These are phyloP conservation scores for Caenorhabditis briggsae DNA, from an alignment of 1,140 invertebrate genomes.

Conservation along the genomic window DNA sequence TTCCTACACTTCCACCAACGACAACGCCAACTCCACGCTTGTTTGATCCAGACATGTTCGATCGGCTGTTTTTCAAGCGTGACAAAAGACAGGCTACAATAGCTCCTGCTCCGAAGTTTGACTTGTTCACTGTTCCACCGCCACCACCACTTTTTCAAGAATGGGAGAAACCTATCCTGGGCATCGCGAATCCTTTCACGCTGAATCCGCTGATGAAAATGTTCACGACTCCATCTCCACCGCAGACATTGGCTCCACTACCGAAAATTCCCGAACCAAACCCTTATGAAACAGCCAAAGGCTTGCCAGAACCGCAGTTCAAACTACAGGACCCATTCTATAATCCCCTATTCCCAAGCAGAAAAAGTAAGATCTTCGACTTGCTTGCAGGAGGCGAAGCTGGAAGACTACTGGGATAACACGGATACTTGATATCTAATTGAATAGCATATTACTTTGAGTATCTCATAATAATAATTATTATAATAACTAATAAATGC, in stretches of 20 bases:
- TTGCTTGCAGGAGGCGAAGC: constrained; percentile 62
- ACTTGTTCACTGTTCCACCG: constrained; percentile 40
- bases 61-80: constrained; percentile 45
- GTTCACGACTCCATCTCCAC: constrained; percentile 59
- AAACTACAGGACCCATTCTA: constrained; percentile 68
- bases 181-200: constrained; percentile 63
- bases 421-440: not conserved
- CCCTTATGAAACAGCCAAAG: constrained; percentile 16
- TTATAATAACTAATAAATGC: not conserved
- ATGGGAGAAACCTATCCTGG: constrained; percentile 56
- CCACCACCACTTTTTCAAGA: constrained; percentile 39
- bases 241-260: constrained; percentile 8
- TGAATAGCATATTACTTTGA: not conserved
- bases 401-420: constrained; percentile 47
- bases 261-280: constrained; percentile 28
- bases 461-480: constrained; percentile 14
- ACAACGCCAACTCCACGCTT: constrained; percentile 27
- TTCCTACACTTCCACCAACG: constrained; percentile 29
- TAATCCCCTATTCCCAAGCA: constrained; percentile 64
- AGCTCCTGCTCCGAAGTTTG: not conserved
- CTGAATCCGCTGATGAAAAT: constrained; percentile 65
- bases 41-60: constrained; percentile 49
- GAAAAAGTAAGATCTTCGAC: constrained; percentile 67
- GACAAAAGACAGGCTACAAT: constrained; percentile 9
- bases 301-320: constrained; percentile 63